Evolutionary conservation across 30 jellyfish, hydroid and myxozoan genomes (phyloP), one percentile per base, ranked within the genome.

Genomic region (Aurelia aurita): DNA sequence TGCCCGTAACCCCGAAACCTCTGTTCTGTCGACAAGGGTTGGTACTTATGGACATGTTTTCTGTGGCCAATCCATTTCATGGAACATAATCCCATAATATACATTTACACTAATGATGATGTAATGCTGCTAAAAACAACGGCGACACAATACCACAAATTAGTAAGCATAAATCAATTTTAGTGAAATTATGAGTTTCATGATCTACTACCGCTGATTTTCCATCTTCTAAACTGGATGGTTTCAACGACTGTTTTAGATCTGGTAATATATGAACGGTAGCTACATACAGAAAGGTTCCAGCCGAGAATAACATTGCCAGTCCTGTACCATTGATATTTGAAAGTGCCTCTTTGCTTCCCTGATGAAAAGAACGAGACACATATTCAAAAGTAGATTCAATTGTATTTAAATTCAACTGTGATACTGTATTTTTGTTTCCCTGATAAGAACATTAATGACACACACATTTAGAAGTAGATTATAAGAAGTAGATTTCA

Each of bases 201-300:
- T 73, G 85, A 34, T 89, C 91, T 28, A 67, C 16, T 14, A 28
- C 39, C 5, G 84, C n/a, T 22, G 44, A 39, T 23, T 60, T 70
- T 12, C 97, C 97, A 10, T 79, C 91, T 65, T 89, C 97, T 47
- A 89, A 18, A 51, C 23, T 80, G 16, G 85, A 46, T 43, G 83
- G 69, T 68, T 44, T 53, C 13, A 58, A 28, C 58, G 89, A 57
- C 11, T 73, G 82, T 69, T 80, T 80, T 26, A 94, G 82, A 44
- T 94, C 99, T 55, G 99, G 99, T 21, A 94, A 74, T 18, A 94
- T 94, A 62, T 94, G 99, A 7, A 94, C 99, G 4, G 99, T 94
- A n/a, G 99, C 99, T 46, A 94, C 99, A 75, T 94, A 94, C 45
- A 94, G 84, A 74, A 94, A 94, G 55, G 99, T 94, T 28, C 99